A percentile compares a stretch with the other conserved stretches of the same genome.
Evolutionary conservation across 1,140 invertebrate genomes (phyloP).

Genomic region (Sycobia sp.): DNA sequence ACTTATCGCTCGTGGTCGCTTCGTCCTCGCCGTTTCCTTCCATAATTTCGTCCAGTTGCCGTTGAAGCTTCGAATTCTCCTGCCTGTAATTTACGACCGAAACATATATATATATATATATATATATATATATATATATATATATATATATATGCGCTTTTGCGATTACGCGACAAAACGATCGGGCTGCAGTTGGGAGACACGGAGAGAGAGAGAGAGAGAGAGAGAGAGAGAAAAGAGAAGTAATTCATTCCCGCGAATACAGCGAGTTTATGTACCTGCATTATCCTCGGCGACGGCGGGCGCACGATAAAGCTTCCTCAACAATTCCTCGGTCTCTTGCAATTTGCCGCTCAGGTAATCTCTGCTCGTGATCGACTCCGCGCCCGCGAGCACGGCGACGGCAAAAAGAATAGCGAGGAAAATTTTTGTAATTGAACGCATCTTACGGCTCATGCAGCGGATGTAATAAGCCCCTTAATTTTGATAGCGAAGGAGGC

Average conservation of each 20-base stretch:
- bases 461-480: no score
- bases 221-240: no score
- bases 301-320: neutral
- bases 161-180: neutral
- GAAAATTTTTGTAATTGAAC: no score
- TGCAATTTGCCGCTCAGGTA: conserved; percentile 7
- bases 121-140: neutral
- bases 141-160: neutral
- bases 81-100: no score
- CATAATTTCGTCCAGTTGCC: conserved; percentile 38
- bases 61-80: neutral
- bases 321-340: conserved; percentile 3
- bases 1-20: conserved; percentile 31
- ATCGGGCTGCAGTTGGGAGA: neutral
- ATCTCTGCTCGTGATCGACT: neutral
- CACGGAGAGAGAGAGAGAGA: no score
- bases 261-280: neutral
- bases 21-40: conserved; percentile 9
- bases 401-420: no score
- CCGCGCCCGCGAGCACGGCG: no score
- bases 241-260: no score
- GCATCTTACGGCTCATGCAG: no score
- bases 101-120: neutral
- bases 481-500: no score
- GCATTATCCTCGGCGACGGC: neutral